Base-by-base conservation (phyloP, 2,113 vertebrate species). In the Puntigrus tetrazona region DNA sequence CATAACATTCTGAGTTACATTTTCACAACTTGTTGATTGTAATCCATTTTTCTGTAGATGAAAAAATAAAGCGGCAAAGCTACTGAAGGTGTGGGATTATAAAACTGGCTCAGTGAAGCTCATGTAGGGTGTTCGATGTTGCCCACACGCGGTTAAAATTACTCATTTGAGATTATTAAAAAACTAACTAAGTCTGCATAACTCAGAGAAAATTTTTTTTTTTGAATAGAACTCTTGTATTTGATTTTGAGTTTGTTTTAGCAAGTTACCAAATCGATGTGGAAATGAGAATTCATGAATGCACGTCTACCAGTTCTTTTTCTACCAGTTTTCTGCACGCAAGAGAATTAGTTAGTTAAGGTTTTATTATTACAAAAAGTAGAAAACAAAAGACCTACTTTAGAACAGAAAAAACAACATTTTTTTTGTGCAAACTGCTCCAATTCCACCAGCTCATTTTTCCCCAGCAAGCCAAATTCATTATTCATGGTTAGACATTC, bases 161-260 rank as follows among this genome's bases (percentile, higher is more conserved):
- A 57, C 80, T 36, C 31, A 76, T 76, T n/a, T 36, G 22, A 41
- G 36, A 73, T 82, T n/a, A n/a, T n/a, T n/a, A 47, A 82, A 73
- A 38, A 82, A 82, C 10, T 72, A 72, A 82, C 20, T 75, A 13
- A 43, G 47, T 76, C 73, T 75, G 43, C 20, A 75, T 50, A 75
- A 1, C 41, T 18, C 72, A 47, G 43, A 50, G n/a, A 52, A 34
- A 75, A 52, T 27, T 75, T n/a, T n/a, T n/a, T n/a, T n/a, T n/a
- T n/a, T 50, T 20, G 25, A 50, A 31, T 45, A 76, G 27, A 34
- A 52, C 27, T 31, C 16, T 31, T 20, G 22, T 52, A 34, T 36
- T 36, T 22, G 18, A 20, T 27, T 22, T 5, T 34, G 7, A 50
- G 45, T 76, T 22, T 20, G 47, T 34, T 76, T 55, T 47, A 76